Conservation (phyloP, 2,888 invertebrate genomes). For the Chesias legatella region DNA sequence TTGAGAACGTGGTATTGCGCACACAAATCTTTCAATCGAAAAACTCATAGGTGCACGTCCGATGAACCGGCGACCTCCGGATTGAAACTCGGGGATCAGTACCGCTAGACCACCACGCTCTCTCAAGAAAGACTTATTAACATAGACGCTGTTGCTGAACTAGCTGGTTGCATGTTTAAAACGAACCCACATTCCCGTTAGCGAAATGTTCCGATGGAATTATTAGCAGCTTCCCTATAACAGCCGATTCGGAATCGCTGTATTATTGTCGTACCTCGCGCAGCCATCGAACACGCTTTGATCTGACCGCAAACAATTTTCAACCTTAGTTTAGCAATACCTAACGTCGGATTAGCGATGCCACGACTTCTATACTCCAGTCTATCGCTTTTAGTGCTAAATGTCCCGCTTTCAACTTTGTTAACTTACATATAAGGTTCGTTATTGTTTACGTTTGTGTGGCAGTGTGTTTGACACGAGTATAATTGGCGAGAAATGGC, state of each 20-base stretch:
- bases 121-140: no score
- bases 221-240: constrained; percentile 48
- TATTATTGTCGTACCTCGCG: constrained; percentile 68
- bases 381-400: constrained; percentile 34
- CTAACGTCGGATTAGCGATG: constrained; percentile 32
- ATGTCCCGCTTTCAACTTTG: constrained; percentile 1
- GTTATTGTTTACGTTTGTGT: constrained; percentile 26
- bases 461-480: constrained; percentile 65
- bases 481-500: constrained; percentile 76
- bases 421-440: constrained; percentile 25
- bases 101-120: no score
- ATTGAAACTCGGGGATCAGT: no score
- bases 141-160: no score
- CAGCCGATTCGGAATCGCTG: constrained; percentile 57
- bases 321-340: constrained; percentile 29
- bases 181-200: constrained; percentile 1
- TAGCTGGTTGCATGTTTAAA: no score
- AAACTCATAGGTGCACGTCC: no score
- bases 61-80: no score
- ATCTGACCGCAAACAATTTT: constrained; percentile 45
- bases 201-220: no score
- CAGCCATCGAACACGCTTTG: constrained; percentile 59
- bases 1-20: no score
- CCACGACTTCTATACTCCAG: constrained; percentile 36
- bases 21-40: no score